Evolutionary conservation across 2,888 invertebrate species (phyloP).

Genomic region (Eilema sororculum): DNA sequence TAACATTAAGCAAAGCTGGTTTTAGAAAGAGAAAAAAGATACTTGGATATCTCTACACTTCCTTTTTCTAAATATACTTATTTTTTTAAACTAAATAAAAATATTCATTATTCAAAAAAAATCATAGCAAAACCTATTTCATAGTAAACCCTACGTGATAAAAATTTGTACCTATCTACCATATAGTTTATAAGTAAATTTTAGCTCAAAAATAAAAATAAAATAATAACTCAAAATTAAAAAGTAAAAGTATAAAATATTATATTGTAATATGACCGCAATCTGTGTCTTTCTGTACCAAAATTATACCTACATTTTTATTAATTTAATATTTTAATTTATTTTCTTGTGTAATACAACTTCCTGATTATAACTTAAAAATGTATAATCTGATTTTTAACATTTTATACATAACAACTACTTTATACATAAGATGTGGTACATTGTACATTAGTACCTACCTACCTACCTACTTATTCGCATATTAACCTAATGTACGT

Average conservation of each 20-base stretch:
- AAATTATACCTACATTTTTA: constrained; percentile 1
- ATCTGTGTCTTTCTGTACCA: background rate
- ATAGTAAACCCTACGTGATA: too few relatives aligned
- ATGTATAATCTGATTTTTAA: background rate
- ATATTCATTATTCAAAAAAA: too few relatives aligned
- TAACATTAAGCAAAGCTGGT: too few relatives aligned
- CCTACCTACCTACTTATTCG: background rate
- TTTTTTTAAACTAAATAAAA: too few relatives aligned
- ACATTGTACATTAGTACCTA: too few relatives aligned
- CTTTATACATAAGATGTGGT: too few relatives aligned
- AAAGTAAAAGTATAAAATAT: background rate
- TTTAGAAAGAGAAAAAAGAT: too few relatives aligned
- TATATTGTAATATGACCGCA: background rate
- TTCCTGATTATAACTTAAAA: background rate
- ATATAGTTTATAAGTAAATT: background rate
- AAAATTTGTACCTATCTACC: too few relatives aligned
- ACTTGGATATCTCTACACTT: too few relatives aligned
- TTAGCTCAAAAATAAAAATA: background rate
- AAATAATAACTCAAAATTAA: background rate
- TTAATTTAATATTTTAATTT: background rate
- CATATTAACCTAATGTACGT: background rate
- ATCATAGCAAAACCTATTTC: too few relatives aligned
- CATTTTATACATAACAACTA: background rate
- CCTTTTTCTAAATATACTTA: too few relatives aligned
- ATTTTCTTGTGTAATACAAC: constrained; percentile 4